A percentile compares a stretch with the other conserved stretches of the same genome.
phyloP scores from a whole-genome alignment of 2,113 vertebrate genomes.

The Nothobranchius furzeri region DNA sequence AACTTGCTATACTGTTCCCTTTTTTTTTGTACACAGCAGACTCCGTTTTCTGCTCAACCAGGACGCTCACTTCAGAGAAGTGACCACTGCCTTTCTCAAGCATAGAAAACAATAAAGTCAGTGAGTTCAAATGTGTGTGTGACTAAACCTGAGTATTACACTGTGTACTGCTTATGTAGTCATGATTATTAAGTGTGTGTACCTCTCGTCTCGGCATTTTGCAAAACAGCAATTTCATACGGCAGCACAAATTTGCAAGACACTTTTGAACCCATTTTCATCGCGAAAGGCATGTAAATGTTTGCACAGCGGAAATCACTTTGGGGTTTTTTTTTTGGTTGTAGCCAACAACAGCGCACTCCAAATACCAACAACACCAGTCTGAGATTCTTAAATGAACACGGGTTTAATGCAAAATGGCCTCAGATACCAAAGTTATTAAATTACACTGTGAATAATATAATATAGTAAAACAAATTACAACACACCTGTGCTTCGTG shows the following conservation, averaged over 20 bases:
- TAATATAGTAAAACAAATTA: conserved; percentile 39
- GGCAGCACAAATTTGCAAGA: conserved; percentile 20
- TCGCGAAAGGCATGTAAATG: conserved; percentile 10
- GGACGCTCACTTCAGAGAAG: conserved; percentile 66
- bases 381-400: conserved; percentile 2
- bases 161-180: conserved; percentile 41
- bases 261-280: conserved; percentile 33
- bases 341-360: conserved; percentile 29
- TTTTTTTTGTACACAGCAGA: conserved; percentile 54
- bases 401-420: conserved; percentile 26
- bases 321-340: conserved; percentile 48
- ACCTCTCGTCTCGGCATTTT: conserved; percentile 19
- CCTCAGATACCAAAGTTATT: conserved; percentile 30
- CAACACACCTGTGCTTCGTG: conserved; percentile 40
- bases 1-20: conserved; percentile 58
- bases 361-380: conserved; percentile 16
- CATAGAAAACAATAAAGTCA: conserved; percentile 58
- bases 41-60: conserved; percentile 46
- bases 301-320: conserved; percentile 51
- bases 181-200: conserved; percentile 43
- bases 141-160: conserved; percentile 77
- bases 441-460: conserved; percentile 34
- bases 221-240: conserved; percentile 10
- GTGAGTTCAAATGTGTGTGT: conserved; percentile 57
- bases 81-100: conserved; percentile 48